Base-by-base conservation (phyloP, 2,797 vertebrate species). In the Labroides dimidiatus region DNA sequence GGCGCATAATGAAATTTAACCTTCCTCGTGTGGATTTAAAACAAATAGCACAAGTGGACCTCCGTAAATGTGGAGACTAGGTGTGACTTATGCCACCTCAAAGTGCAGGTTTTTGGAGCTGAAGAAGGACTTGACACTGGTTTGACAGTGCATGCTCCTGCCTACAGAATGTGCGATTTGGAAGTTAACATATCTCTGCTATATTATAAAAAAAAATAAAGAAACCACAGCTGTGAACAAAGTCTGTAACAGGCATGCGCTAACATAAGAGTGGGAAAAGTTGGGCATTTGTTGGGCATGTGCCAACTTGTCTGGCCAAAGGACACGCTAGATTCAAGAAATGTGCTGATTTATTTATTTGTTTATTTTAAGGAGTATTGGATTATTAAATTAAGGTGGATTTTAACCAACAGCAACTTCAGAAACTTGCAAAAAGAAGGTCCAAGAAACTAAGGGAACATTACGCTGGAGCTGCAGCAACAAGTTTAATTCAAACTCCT, bases 81-180 rank as follows among this genome's bases (percentile, higher is more conserved):
- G 86, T 91, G 89, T 74, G 82, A 91, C 69, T 87, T 63, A 69
- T 86, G 80, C 63, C 82, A 90, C 85, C 80, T 81, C 39, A 55
- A 78, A 81, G 80, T 78, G 72, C 68, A 75, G 67, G 10, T 78
- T 75, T 89, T 75, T 83, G 78, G 64, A 71, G 68, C 24, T 57
- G 64, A 77, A 75, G 20, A 41, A 49, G 50, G 60, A 50, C 48
- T 78, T 89, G 74, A 88, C 87, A 80, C 72, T 33, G 17, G 63
- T 69, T 70, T 85, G 70, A 54, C 75, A 79, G 68, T 56, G 73
- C 82, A 60, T 63, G n/a, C n/a, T n/a, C n/a, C n/a, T n/a, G n/a
- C n/a, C n/a, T n/a, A n/a, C n/a, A n/a, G n/a, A n/a, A n/a, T n/a
- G n/a, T n/a, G n/a, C n/a, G n/a, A n/a, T n/a, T n/a, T n/a, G 51